phyloP scores from a whole-genome alignment of 2,888 invertebrate species.

The Torymus aiolomorphi region DNA sequence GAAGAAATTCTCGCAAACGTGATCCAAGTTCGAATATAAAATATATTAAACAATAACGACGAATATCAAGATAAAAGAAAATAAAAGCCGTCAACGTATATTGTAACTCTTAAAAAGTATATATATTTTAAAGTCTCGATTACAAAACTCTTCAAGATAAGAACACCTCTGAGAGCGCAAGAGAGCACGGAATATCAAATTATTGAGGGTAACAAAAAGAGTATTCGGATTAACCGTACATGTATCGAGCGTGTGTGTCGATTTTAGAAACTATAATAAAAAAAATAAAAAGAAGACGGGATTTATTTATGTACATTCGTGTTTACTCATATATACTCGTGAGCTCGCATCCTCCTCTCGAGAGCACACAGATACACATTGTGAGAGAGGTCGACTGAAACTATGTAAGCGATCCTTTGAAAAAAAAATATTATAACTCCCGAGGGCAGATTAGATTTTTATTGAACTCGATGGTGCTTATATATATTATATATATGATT shows the following conservation, averaged over 20 bases:
- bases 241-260: too few species aligned
- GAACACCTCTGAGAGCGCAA: background rate
- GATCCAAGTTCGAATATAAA: constrained; percentile 36
- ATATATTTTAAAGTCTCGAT: too few species aligned
- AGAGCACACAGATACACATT: background rate
- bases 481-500: background rate
- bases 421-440: background rate
- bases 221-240: too few species aligned
- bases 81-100: background rate
- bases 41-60: constrained; percentile 8
- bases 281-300: background rate
- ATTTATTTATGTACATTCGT: constrained; percentile 52
- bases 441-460: constrained; percentile 43
- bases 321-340: constrained; percentile 37
- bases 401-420: constrained; percentile 39
- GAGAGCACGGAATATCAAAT: background rate
- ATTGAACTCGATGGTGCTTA: constrained; percentile 58
- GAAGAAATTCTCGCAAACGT: background rate
- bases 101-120: background rate
- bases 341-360: constrained; percentile 40
- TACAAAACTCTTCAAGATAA: background rate
- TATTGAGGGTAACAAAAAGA: too few species aligned
- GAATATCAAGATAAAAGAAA: constrained; percentile 1
- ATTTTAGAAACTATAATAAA: too few species aligned
- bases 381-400: constrained; percentile 40